A percentile compares a stretch with the other conserved stretches of the same genome.
These are phyloP conservation scores for Forbesichthys papilliferus DNA, from an alignment of 2,113 vertebrate genomes.

Conservation along the genomic window DNA sequence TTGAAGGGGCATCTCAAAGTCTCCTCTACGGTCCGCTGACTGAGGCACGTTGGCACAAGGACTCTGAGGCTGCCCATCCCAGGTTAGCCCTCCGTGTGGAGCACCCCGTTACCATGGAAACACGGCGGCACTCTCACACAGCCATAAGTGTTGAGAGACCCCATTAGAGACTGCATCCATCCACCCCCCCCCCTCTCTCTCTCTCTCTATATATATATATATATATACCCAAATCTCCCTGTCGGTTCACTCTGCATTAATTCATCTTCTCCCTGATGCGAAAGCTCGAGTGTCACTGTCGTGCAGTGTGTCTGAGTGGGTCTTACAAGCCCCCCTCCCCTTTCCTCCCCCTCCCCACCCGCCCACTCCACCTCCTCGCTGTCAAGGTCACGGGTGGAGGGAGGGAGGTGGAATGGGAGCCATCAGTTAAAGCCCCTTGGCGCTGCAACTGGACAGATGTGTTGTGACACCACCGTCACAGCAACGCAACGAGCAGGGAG, in stretches of 20 bases:
- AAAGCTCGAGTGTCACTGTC: constrained; percentile 36
- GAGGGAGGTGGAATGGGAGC: not conserved
- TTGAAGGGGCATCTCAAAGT: constrained; percentile 21
- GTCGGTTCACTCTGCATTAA: constrained; percentile 4
- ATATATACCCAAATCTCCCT: not conserved
- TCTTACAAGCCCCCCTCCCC: constrained; percentile 34
- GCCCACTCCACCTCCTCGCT: not conserved
- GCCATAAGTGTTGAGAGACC: constrained; percentile 6
- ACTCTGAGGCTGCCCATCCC: constrained; percentile 1
- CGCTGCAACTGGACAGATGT: constrained; percentile 14
- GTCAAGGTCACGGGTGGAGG: constrained; percentile 58
- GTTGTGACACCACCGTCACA: constrained; percentile 15
- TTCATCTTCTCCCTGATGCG: constrained; percentile 27
- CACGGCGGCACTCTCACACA: not conserved
- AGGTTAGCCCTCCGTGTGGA: not conserved
- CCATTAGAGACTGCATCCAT: constrained; percentile 14
- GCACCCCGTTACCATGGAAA: constrained; percentile 4
- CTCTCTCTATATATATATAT: too few species aligned
- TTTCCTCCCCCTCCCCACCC: constrained; percentile 17
- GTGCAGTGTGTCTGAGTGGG: constrained; percentile 24
- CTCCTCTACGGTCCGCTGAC: constrained; percentile 6
- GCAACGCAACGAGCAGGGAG: not conserved
- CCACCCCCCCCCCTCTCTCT: too few species aligned
- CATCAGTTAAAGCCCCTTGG: constrained; percentile 38
- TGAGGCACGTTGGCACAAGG: constrained; percentile 8